These are phyloP conservation scores for Andrena bicolor DNA, from an alignment of 2,888 invertebrate species.

Conservation along the genomic window DNA sequence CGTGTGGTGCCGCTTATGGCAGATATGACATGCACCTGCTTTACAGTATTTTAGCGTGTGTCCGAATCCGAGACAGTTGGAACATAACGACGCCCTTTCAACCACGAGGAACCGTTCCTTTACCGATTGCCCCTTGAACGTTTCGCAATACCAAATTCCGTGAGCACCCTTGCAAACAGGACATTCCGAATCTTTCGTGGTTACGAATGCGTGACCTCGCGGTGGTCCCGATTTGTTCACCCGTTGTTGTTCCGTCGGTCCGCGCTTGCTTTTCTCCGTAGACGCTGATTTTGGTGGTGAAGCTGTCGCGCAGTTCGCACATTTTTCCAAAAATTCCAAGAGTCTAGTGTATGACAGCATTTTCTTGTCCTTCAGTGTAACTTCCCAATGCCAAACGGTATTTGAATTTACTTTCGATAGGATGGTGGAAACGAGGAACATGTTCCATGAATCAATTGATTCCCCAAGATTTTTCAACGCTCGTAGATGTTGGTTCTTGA, in stretches of 20 bases:
- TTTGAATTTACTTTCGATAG: conserved; percentile 1
- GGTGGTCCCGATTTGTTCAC: background rate
- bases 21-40: background rate
- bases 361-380: background rate
- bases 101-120: background rate
- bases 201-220: no score
- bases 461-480: conserved; percentile 5
- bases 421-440: background rate
- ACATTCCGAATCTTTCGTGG: background rate
- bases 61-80: background rate
- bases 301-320: background rate
- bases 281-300: background rate
- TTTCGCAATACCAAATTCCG: background rate
- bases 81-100: background rate
- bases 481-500: conserved; percentile 9
- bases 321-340: background rate
- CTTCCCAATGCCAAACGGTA: conserved; percentile 18
- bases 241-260: background rate
- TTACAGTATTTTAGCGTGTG: background rate
- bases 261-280: background rate
- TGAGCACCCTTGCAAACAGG: background rate
- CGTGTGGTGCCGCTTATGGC: background rate
- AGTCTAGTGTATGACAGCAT: background rate
- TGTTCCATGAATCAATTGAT: background rate
- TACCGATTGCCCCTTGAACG: background rate